phyloP scores from a whole-genome alignment of 2,888 invertebrate genomes.

The Sthenelais limicola region DNA sequence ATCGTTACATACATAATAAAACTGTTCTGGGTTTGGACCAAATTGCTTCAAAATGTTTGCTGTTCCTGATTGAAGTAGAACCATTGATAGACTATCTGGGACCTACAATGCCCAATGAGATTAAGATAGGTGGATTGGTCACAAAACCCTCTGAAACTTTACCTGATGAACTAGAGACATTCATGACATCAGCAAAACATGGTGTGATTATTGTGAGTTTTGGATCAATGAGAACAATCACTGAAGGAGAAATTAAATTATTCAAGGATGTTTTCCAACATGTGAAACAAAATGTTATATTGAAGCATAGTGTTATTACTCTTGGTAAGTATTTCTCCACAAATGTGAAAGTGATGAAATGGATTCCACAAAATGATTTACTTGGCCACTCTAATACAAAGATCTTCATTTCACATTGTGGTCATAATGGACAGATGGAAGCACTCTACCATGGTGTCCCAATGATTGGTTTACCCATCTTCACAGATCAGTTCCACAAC shows the following conservation, averaged over 20 bases:
- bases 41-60: neutral
- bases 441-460: conserved; percentile 3
- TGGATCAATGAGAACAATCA: neutral
- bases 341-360: neutral
- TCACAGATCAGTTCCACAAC: neutral
- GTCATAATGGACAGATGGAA: conserved; percentile 3
- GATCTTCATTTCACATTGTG: conserved; percentile 12
- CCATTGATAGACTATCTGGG: neutral
- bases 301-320: neutral
- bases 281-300: neutral
- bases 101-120: conserved; percentile 14
- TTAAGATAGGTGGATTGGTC: neutral
- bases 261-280: neutral
- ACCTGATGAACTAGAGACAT: neutral
- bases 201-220: conserved; percentile 17
- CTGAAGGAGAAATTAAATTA: neutral
- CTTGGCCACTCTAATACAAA: neutral
- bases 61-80: neutral
- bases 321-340: neutral
- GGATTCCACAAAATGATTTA: conserved; percentile 12
- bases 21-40: neutral
- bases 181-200: neutral
- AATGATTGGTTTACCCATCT: conserved; percentile 9
- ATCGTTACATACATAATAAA: neutral
- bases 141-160: conserved; percentile 1